Conservation (phyloP, 2,113 vertebrate genomes). For the Larimichthys polyactis region DNA sequence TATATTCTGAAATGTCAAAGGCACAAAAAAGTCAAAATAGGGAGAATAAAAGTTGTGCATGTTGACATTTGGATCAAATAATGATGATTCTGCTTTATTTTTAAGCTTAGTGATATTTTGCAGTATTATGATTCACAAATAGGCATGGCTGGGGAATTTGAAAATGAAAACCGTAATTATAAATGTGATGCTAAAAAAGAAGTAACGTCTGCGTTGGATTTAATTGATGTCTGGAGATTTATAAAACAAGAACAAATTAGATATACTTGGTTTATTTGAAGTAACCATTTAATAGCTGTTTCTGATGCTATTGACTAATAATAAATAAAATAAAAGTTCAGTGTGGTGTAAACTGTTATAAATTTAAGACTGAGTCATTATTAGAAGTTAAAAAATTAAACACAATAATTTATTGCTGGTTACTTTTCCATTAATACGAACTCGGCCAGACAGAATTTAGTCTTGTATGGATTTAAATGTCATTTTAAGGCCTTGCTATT, state of each 20-base stretch:
- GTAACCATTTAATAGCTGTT: neutral
- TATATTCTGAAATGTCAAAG: slow-evolving; percentile 40
- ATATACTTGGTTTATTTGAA: neutral
- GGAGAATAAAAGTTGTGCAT: neutral
- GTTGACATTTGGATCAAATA: neutral
- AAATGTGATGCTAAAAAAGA: slow-evolving; percentile 6
- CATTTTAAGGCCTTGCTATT: slow-evolving; percentile 2
- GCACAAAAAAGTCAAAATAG: neutral
- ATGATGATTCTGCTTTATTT: too few species aligned
- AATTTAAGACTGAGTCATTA: neutral
- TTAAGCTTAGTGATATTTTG: neutral
- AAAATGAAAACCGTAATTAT: neutral
- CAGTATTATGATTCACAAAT: neutral
- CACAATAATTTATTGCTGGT: slow-evolving; percentile 4
- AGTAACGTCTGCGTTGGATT: slow-evolving; percentile 10
- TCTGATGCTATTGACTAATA: neutral
- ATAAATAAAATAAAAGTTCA: neutral
- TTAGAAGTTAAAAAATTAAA: neutral
- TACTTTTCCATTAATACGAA: slow-evolving; percentile 5
- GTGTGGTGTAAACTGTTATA: neutral
- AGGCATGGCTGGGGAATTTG: neutral
- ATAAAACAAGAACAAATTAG: slow-evolving; percentile 9
- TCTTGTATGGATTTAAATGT: slow-evolving; percentile 6
- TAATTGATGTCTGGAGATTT: slow-evolving; percentile 12
- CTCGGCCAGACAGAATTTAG: neutral